These are phyloP conservation scores for Mastacembelus armatus DNA, from an alignment of 2,797 vertebrate species.

Conservation along the genomic window DNA sequence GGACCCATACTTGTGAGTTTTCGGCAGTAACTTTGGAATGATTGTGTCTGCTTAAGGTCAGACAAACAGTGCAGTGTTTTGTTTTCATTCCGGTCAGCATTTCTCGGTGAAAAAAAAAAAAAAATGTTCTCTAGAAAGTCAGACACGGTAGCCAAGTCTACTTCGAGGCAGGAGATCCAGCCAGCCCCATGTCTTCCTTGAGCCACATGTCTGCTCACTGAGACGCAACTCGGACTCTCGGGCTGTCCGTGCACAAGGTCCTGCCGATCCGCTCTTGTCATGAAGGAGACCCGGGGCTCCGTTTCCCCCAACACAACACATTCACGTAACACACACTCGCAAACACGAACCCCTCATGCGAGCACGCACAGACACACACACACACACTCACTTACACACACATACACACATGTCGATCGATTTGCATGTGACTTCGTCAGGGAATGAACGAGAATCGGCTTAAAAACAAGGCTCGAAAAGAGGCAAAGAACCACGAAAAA, in stretches of 20 bases:
- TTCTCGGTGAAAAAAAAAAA: conserved; percentile 49
- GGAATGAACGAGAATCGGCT: conserved; percentile 84
- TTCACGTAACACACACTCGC: conserved; percentile 65
- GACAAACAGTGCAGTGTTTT: conserved; percentile 49
- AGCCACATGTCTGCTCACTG: conserved; percentile 56
- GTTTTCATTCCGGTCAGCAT: conserved; percentile 62
- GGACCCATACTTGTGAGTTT: conserved; percentile 47
- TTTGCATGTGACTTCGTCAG: conserved; percentile 85
- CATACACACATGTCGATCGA: conserved; percentile 80
- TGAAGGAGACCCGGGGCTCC: conserved; percentile 83
- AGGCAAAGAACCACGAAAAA: conserved; percentile 75
- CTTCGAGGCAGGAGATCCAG: conserved; percentile 53
- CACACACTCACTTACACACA: no score
- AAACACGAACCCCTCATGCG: conserved; percentile 40
- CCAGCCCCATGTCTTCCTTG: conserved; percentile 44
- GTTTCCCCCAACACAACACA: conserved; percentile 74
- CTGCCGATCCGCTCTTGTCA: conserved; percentile 82
- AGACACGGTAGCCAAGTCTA: conserved; percentile 58
- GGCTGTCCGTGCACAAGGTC: conserved; percentile 75
- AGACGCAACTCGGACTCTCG: conserved; percentile 59
- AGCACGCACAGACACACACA: conserved; percentile 36
- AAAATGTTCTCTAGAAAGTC: conserved; percentile 55
- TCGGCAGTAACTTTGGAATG: conserved; percentile 48
- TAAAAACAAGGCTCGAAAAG: conserved; percentile 77
- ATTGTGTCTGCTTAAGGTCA: conserved; percentile 54